Conservation (phyloP, 1,140 invertebrate genomes). For the Rhynchophorus ferrugineus region DNA sequence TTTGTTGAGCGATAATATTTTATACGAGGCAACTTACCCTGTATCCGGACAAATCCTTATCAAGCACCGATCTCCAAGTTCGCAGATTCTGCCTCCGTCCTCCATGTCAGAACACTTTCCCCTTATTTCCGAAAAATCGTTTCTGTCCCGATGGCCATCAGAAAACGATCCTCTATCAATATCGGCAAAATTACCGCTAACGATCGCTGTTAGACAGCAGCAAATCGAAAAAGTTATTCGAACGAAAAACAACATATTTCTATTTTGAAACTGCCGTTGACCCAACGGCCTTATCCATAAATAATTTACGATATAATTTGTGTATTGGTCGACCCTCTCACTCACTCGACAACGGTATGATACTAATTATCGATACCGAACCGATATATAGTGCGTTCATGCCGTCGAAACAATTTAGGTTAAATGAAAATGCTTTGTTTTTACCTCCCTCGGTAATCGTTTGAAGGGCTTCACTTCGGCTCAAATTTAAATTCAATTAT, state of each 20-base stretch:
- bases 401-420: not conserved
- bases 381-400: too few species aligned
- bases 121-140: not conserved
- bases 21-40: too few species aligned
- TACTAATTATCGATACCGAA: too few species aligned
- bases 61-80: not conserved
- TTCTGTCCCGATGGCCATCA: not conserved
- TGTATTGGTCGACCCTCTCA: too few species aligned
- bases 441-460: not conserved
- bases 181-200: not conserved
- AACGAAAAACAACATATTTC: not conserved
- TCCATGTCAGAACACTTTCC: not conserved
- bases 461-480: conserved; percentile 6
- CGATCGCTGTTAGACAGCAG: not conserved
- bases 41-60: not conserved
- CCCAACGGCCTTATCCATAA: too few species aligned
- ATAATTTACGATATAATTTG: too few species aligned
- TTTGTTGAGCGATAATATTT: too few species aligned
- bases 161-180: not conserved
- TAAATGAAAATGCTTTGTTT: not conserved
- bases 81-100: not conserved
- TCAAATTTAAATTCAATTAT: conserved; percentile 10
- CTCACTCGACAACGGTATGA: too few species aligned
- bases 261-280: not conserved
- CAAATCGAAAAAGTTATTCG: not conserved